A percentile compares a stretch with the other conserved stretches of the same genome.
Conservation (phyloP, 2,113 vertebrate genomes). For the Bufo gargarizans region DNA sequence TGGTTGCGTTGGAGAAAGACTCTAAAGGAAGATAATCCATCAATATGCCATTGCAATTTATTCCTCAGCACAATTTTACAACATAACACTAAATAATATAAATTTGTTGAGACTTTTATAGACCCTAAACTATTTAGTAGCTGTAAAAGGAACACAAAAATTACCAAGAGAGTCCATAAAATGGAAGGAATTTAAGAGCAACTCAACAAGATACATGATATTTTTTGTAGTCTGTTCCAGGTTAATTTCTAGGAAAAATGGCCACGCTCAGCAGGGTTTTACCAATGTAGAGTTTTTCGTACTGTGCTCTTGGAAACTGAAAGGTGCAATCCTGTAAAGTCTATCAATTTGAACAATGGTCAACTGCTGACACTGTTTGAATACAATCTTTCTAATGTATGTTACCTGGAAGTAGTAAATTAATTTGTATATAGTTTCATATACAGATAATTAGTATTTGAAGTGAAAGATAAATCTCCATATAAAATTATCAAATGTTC, state of each 20-base stretch:
- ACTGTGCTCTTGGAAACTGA: slow-evolving; percentile 31
- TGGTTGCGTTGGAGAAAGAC: background rate
- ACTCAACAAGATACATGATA: slow-evolving; percentile 17
- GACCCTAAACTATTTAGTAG: slow-evolving; percentile 53
- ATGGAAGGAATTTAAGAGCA: slow-evolving; percentile 53
- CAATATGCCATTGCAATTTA: slow-evolving; percentile 22
- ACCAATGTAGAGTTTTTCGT: background rate
- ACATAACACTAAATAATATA: slow-evolving; percentile 44
- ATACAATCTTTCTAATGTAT: background rate
- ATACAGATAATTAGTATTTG: background rate
- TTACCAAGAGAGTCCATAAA: slow-evolving; percentile 50
- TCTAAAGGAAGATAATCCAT: slow-evolving; percentile 13
- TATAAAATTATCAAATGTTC: background rate
- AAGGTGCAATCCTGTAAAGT: background rate
- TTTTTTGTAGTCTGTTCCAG: background rate
- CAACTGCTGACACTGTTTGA: background rate
- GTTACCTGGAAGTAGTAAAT: background rate
- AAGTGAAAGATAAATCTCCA: background rate
- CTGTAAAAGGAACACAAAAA: slow-evolving; percentile 51
- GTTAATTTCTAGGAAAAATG: slow-evolving; percentile 27
- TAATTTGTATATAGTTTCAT: no score
- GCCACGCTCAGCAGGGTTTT: slow-evolving; percentile 17
- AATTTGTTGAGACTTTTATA: slow-evolving; percentile 37
- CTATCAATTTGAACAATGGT: background rate
- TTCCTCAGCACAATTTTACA: slow-evolving; percentile 18